Evolutionary conservation across 2,888 invertebrate genomes (phyloP).

Genomic region (Odontocerum albicorne): DNA sequence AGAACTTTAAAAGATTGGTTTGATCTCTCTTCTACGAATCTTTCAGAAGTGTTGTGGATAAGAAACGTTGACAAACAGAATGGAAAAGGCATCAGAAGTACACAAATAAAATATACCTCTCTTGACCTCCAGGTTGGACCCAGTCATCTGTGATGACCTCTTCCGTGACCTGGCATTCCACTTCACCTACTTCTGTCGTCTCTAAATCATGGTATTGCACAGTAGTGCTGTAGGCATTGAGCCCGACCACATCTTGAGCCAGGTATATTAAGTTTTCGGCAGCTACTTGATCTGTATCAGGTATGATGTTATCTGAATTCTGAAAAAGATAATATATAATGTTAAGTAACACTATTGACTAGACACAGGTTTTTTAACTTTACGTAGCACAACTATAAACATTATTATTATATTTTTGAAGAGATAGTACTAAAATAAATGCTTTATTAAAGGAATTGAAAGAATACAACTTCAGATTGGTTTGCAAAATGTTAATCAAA

Average conservation of each 20-base stretch:
- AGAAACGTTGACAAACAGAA: no score
- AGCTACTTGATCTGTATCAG: conserved; percentile 61
- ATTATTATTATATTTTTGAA: no score
- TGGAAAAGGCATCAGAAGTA: no score
- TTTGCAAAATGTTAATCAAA: background rate
- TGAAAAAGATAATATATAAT: conserved; percentile 33
- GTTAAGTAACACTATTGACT: background rate
- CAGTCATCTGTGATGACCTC: conserved; percentile 83
- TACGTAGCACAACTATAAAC: no score
- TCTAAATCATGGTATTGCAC: conserved; percentile 40
- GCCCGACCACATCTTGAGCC: conserved; percentile 57
- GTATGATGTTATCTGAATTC: conserved; percentile 50
- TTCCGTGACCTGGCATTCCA: conserved; percentile 70
- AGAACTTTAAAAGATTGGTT: no score
- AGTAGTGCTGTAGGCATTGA: conserved; percentile 43
- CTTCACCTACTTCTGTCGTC: conserved; percentile 50
- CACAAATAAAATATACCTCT: conserved; percentile 54
- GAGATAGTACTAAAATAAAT: no score
- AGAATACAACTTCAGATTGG: no score
- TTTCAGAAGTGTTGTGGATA: no score
- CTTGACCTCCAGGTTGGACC: conserved; percentile 72
- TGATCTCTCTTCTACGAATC: no score
- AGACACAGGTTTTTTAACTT: no score
- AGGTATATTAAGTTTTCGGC: conserved; percentile 65
- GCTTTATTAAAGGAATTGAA: no score